Base-by-base conservation (phyloP, 1,140 invertebrate species). In the Planococcus citri region DNA sequence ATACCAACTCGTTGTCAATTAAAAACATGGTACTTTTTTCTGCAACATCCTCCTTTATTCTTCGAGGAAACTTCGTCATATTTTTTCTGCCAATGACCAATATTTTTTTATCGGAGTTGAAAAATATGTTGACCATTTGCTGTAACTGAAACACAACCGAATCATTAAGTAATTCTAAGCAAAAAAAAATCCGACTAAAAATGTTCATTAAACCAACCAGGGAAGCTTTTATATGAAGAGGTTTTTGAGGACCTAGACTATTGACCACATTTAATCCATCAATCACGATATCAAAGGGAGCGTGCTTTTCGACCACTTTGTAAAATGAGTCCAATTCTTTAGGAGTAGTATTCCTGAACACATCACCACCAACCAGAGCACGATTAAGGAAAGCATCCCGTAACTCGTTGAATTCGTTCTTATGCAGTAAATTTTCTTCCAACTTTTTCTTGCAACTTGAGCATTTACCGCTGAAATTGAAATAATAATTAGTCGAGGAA, bases 251-350 rank as follows among this genome's bases (percentile, higher is more conserved):
- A 9, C 10, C 12, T 51, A 9, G 41, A 33, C 29, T 6, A 33
- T 86, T 88, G 27, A 84, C 82, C 27, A 91, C 80, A 79, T 94
- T 94, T n/a, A 94, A 79, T 24, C 87, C 89, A 81, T 94, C 92
- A 68, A 94, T 79, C 2, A 94, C 87, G 70, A 91, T 81, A 79
- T 93, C 87, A 79, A 85, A 91, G 9, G 88, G 86, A 57, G 80
- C 82, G 27, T 81, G 82, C 37, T 78, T 76, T 20, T 85, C 74
- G 3, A 92, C 73, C 77, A 88, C 91, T 8, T 78, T 73, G 68
- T 83, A 77, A 77, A 89, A 93, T 1, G 73, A 75, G 51, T 81
- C 72, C 17, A 92, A 77, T 79, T 94, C 91, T 60, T 81, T 71
- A 0, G 90, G 88, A 68, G 82, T 84, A 1, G 87, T 84, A 76